Conservation (phyloP, 2,888 invertebrate species). For the Lysandra bellargus region DNA sequence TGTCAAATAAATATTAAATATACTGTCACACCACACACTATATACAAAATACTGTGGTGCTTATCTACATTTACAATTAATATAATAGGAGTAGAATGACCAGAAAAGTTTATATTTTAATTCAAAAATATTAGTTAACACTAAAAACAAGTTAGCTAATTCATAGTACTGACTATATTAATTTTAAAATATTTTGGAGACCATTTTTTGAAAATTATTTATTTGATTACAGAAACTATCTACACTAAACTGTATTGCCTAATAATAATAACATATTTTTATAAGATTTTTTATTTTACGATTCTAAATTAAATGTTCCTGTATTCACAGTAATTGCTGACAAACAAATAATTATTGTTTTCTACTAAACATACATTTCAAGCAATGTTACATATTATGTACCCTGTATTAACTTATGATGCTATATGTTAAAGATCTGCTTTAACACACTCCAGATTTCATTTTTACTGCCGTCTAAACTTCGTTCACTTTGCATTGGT, state of each 20-base stretch:
- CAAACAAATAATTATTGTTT: no score
- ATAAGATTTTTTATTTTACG: background rate
- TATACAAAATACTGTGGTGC: conserved; percentile 57
- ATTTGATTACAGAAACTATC: background rate
- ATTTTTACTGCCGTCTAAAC: background rate
- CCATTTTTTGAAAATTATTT: conserved; percentile 13
- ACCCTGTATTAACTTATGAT: conserved; percentile 11
- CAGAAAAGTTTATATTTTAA: conserved; percentile 60
- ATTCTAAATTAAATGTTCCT: background rate
- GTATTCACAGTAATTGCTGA: no score
- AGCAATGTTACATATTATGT: background rate
- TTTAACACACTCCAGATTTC: background rate
- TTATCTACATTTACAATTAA: conserved; percentile 50
- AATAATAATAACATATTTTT: background rate
- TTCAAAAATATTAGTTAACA: conserved; percentile 59
- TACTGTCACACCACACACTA: conserved; percentile 56
- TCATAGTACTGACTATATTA: conserved; percentile 37
- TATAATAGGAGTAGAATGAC: conserved; percentile 68
- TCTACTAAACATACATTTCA: background rate
- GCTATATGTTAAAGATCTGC: background rate
- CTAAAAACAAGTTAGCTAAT: conserved; percentile 51
- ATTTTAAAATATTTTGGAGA: conserved; percentile 23
- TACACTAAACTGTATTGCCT: background rate
- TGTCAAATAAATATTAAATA: conserved; percentile 61
- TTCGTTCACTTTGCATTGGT: background rate